Base-by-base conservation (phyloP, 1,140 invertebrate species). In the Drosophila malerkotliana region DNA sequence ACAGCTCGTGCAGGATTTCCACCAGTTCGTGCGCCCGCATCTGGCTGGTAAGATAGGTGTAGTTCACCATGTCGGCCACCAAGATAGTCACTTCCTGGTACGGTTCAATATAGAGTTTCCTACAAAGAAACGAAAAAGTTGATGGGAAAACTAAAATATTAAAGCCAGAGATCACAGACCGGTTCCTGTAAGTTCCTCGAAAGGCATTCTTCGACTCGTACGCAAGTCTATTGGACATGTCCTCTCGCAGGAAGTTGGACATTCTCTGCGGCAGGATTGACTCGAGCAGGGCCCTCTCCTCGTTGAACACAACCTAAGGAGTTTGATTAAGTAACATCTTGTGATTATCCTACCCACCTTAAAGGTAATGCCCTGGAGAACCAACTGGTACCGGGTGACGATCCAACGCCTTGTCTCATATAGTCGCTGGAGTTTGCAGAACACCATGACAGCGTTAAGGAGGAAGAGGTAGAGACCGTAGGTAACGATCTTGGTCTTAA, bases 41-140 rank as follows among this genome's bases (percentile, higher is more conserved):
- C 1, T 94, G 95, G 0, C 95, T 96, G 0, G 97, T 98, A 69
- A 99, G 93, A 28, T 95, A 94, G 0, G 97, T 98, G 90, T 98
- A 99, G 90, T 99, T 98, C 1, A 98, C 97, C 49, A 99, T 97
- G 92, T 99, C 97, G 0, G 98, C 98, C 92, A 98, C 98, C 6
- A 99, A 92, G 72, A 99, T 98, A 69, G 96, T 97, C 10, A 98
- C 97, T 91, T 98, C 95, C 9, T 96, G 93, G 91, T 98, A 96
- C 32, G 95, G 94, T 91, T 97, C 96, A 8, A 98, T 94, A 88
- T 97, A 97, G 0, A 97, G 91, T 82, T 97, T 95, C 63, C 97
- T 97, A 90, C 90, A 95, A 89, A 48, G 44, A 28, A 0, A 14
- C 18, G 9, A 1, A 39, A 34, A 2, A 4, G 26, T 6, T 6